Conservation (phyloP, 1,140 invertebrate genomes). For the Drosophila rhopaloa region DNA sequence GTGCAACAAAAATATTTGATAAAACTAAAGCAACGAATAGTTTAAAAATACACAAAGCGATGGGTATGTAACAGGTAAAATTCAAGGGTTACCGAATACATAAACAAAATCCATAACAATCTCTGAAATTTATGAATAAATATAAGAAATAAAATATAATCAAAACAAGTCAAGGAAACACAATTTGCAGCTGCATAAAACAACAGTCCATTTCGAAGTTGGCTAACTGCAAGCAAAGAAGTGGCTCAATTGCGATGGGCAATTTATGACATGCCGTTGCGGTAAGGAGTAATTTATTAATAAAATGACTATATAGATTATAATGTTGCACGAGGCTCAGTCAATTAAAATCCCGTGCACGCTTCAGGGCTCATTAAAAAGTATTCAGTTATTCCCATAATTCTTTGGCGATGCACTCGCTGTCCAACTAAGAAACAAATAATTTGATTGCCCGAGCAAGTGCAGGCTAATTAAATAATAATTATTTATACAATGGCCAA, state of each 20-base stretch:
- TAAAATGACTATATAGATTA: slow-evolving; percentile 13
- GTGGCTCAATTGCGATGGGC: slow-evolving; percentile 21
- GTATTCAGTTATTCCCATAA: slow-evolving; percentile 57
- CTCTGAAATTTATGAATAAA: not conserved
- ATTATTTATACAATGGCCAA: slow-evolving; percentile 72
- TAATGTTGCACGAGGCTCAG: slow-evolving; percentile 5
- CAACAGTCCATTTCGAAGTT: slow-evolving; percentile 4
- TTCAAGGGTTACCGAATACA: not conserved
- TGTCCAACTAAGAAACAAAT: slow-evolving; percentile 54
- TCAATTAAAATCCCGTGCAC: slow-evolving; percentile 55
- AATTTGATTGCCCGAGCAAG: slow-evolving; percentile 55
- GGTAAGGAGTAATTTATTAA: slow-evolving; percentile 36
- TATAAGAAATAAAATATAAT: not conserved
- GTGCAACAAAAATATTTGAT: no score
- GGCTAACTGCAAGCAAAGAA: not conserved
- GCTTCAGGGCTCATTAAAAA: slow-evolving; percentile 58
- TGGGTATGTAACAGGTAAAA: not conserved
- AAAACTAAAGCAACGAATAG: not conserved
- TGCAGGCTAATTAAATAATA: slow-evolving; percentile 75
- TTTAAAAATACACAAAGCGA: not conserved
- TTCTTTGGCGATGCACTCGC: slow-evolving; percentile 48
- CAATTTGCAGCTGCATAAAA: not conserved
- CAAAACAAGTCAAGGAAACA: not conserved
- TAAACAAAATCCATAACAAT: no score
- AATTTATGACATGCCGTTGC: slow-evolving; percentile 54